These are phyloP conservation scores for Maniola jurtina DNA, from an alignment of 1,140 invertebrate genomes.

Conservation along the genomic window DNA sequence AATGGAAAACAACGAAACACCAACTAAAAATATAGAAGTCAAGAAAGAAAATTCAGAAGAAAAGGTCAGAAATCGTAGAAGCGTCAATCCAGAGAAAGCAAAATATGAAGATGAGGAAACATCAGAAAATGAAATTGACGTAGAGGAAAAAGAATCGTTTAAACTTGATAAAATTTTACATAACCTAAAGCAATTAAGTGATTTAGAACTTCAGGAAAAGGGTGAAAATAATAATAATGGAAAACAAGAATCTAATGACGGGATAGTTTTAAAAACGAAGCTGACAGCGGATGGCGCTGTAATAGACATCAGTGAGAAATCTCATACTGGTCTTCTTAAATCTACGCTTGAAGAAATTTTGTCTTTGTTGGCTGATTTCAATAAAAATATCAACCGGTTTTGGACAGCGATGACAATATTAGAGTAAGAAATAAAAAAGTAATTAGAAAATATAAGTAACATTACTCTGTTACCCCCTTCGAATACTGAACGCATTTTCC, in stretches of 20 bases:
- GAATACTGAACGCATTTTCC: no score
- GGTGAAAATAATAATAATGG: slow-evolving; percentile 35
- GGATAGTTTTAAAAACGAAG: slow-evolving; percentile 51
- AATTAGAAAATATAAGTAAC: not conserved
- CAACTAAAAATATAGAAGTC: slow-evolving; percentile 20
- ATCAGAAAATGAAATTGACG: slow-evolving; percentile 49
- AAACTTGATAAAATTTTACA: slow-evolving; percentile 48
- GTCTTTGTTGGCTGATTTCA: slow-evolving; percentile 51
- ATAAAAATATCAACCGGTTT: slow-evolving; percentile 55
- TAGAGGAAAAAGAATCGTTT: slow-evolving; percentile 32
- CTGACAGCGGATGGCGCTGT: slow-evolving; percentile 46
- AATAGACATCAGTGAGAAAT: slow-evolving; percentile 46
- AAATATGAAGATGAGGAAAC: slow-evolving; percentile 27
- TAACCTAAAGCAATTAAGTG: slow-evolving; percentile 49
- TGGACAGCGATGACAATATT: slow-evolving; percentile 54
- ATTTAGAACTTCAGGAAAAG: slow-evolving; percentile 38
- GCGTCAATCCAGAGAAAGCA: slow-evolving; percentile 22
- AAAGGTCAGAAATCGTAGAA: slow-evolving; percentile 37
- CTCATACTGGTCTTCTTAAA: slow-evolving; percentile 49
- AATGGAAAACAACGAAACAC: slow-evolving; percentile 8
- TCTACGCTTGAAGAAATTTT: slow-evolving; percentile 53
- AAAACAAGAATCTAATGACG: slow-evolving; percentile 34
- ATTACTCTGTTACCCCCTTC: no score
- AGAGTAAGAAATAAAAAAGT: slow-evolving; percentile 38
- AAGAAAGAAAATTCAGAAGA: slow-evolving; percentile 9